phyloP scores from a whole-genome alignment of 92 coral and sea anemone genomes.

The Parazoanthus atlanticus region DNA sequence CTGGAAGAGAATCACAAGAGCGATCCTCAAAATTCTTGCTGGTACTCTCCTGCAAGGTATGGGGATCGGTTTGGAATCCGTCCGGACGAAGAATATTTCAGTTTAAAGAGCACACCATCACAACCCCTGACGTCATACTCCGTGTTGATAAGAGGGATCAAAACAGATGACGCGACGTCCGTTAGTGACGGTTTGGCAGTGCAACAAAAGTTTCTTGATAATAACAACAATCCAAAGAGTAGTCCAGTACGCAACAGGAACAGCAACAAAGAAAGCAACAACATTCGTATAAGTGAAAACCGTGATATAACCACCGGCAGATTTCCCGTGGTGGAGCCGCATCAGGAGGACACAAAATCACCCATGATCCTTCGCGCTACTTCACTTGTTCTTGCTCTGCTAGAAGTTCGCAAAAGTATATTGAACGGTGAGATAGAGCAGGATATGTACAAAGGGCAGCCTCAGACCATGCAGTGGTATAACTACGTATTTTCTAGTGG shows the following conservation, averaged over 20 bases:
- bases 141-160: constrained; percentile 72
- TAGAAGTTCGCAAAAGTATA: constrained; percentile 66
- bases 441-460: constrained; percentile 52
- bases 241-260: constrained; percentile 1
- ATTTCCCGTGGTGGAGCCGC: background rate
- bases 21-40: constrained; percentile 64
- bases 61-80: constrained; percentile 87
- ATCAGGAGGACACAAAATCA: background rate
- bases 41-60: constrained; percentile 72
- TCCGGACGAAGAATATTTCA: constrained; percentile 80
- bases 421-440: constrained; percentile 49
- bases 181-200: constrained; percentile 55
- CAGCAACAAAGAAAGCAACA: background rate
- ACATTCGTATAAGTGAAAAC: background rate
- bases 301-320: background rate
- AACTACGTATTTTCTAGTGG: constrained; percentile 75
- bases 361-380: constrained; percentile 59
- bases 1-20: constrained; percentile 46
- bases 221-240: constrained; percentile 15
- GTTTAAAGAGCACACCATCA: constrained; percentile 70
- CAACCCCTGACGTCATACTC: constrained; percentile 82
- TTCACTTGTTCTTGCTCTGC: constrained; percentile 63
- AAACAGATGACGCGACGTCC: constrained; percentile 45
- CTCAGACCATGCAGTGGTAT: constrained; percentile 88
- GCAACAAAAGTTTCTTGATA: background rate